These are phyloP conservation scores for Nestor notabilis DNA, from an alignment of 2,113 vertebrate species.

Conservation along the genomic window DNA sequence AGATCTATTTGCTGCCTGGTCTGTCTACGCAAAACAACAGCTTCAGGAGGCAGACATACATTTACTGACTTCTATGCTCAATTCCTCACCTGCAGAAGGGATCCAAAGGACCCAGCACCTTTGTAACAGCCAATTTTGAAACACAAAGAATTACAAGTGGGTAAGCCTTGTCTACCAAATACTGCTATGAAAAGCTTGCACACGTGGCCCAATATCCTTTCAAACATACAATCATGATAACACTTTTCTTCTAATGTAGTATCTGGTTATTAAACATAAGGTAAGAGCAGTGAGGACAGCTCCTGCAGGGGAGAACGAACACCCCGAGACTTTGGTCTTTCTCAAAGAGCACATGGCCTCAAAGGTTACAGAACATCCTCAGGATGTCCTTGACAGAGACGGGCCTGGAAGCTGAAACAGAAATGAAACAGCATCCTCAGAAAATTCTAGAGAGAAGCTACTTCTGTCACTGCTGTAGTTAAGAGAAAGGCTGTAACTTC, in stretches of 20 bases:
- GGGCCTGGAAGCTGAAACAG: neutral
- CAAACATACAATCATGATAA: neutral
- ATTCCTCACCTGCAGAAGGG: neutral
- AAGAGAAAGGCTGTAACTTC: neutral
- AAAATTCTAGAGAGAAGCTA: neutral
- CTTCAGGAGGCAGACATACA: neutral
- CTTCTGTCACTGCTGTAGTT: neutral
- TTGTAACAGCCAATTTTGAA: neutral
- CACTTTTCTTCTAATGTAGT: fast-evolving
- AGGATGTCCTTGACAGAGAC: neutral
- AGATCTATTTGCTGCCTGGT: neutral
- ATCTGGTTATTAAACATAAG: neutral
- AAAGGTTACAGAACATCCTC: neutral
- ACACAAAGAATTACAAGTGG: neutral
- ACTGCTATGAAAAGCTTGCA: neutral
- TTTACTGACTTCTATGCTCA: neutral
- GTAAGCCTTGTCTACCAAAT: neutral
- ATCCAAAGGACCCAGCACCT: neutral
- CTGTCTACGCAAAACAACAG: neutral
- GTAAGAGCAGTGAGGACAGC: neutral
- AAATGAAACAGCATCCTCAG: neutral
- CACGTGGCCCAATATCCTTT: fast-evolving
- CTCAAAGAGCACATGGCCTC: fast-evolving
- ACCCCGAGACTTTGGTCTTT: neutral
- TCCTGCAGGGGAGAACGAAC: neutral